Evolutionary conservation across 2,113 vertebrate species (phyloP).

Genomic region (Ceyx margarethae): DNA sequence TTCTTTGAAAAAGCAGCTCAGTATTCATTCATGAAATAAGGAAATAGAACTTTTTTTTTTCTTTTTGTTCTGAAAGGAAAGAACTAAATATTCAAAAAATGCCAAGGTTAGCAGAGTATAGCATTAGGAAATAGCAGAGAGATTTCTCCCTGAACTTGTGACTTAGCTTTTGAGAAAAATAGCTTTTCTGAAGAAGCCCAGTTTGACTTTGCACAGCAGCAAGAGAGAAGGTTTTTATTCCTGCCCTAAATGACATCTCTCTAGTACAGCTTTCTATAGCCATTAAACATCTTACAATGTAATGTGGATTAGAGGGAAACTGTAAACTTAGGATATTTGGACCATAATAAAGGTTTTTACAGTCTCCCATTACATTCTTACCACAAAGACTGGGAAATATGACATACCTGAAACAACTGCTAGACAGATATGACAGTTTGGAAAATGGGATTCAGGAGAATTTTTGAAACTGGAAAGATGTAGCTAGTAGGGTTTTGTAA

Average conservation of each 20-base stretch:
- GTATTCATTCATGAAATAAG: constrained; percentile 17
- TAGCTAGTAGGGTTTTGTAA: not conserved
- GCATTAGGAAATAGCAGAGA: constrained; percentile 60
- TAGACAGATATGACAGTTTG: not conserved
- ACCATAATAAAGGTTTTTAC: not conserved
- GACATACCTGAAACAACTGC: not conserved
- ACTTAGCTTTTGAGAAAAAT: constrained; percentile 39
- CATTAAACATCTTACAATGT: not conserved
- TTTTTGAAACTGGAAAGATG: not conserved
- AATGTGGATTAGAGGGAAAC: not conserved
- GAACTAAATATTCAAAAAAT: constrained; percentile 54
- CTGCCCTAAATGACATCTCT: not conserved
- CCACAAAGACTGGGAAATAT: not conserved
- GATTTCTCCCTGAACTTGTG: constrained; percentile 61
- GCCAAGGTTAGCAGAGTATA: constrained; percentile 45
- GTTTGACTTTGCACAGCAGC: constrained; percentile 1
- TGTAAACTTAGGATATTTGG: not conserved
- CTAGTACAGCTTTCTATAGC: not conserved
- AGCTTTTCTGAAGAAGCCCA: constrained; percentile 30
- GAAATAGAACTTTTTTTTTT: not conserved
- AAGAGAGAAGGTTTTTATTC: not conserved
- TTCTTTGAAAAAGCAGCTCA: not conserved
- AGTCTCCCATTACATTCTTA: not conserved
- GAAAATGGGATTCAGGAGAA: not conserved
- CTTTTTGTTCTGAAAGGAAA: constrained; percentile 7